Evolutionary conservation across 2,797 vertebrate genomes (phyloP), one percentile per base, ranked within the genome.

Genomic region (Phrynocephalus forsythii): DNA sequence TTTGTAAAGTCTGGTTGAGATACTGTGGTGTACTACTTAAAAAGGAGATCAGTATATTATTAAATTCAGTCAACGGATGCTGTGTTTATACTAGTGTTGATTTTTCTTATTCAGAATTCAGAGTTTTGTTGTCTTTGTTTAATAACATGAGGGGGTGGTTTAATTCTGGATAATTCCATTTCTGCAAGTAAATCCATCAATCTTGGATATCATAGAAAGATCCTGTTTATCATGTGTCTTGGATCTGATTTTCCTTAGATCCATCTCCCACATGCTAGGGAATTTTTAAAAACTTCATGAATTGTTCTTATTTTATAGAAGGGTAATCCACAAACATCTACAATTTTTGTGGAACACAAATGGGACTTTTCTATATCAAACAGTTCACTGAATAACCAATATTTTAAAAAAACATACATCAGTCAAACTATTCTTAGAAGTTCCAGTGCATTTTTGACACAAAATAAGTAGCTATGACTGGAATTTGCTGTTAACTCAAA

Each of bases 321-420:
- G 38, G 3, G 38, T 86, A 30, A 88, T 71, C 0, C 16, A 89
- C 84, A 66, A 15, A 0, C 0, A 60, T 28, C 69, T 81, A 89
- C 73, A 88, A 84, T 24, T 75, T 69, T 66, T 84, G 48, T 80
- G 83, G 73, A 86, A 92, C 52, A 77, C 80, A 60, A 56, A n/a
- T 50, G 10, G 16, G 9, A 20, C 68, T 76, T 84, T 85, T 77
- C 6, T 56, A 26, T 2, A 38, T 68, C 66, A 84, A 85, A 26
- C 38, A 75, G 38, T 30, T 87, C 6, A 72, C 2, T n/a, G 56
- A 67, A 79, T 18, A 4, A 48, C 8, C 22, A 75, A 16, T 16
- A 13, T 38, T 22, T 72, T 1, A 44, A 52, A 33, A 33, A 60
- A 72, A 11, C 22, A 44, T 44, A 16, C 28, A 78, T 13, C 38